Conservation (phyloP, 2,797 vertebrate species). For the Molossus alvarezi region DNA sequence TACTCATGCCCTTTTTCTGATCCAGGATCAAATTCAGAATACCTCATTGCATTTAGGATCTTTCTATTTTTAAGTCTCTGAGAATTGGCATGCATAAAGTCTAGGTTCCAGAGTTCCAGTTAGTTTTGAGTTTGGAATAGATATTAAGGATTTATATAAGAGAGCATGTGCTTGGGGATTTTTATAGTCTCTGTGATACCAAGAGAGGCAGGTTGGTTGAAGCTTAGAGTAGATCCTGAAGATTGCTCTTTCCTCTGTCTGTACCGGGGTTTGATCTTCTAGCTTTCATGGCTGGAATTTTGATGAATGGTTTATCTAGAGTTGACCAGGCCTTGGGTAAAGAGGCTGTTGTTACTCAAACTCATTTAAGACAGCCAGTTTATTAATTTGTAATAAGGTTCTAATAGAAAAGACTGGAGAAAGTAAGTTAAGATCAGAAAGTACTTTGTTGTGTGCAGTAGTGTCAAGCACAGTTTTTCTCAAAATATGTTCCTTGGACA, state of each 20-base stretch:
- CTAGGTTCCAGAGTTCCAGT: not conserved
- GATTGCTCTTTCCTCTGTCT: not conserved
- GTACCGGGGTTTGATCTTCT: too few species aligned
- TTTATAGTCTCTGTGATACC: not conserved
- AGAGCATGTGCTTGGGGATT: not conserved
- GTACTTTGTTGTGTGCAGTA: not conserved
- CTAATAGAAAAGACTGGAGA: too few species aligned
- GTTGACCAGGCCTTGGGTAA: too few species aligned
- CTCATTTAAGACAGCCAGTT: too few species aligned
- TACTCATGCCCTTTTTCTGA: not conserved
- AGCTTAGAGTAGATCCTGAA: not conserved
- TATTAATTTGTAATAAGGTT: too few species aligned
- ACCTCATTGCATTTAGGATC: not conserved
- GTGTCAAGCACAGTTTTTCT: slow-evolving; percentile 7
- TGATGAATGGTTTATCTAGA: too few species aligned
- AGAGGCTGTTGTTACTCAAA: too few species aligned
- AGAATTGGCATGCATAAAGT: not conserved
- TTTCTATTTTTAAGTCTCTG: not conserved
- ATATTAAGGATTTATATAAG: not conserved
- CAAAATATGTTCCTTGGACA: slow-evolving; percentile 33
- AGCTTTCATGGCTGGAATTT: too few species aligned
- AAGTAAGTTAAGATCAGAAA: slow-evolving; percentile 43
- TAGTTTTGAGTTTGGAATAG: not conserved
- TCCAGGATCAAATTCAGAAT: not conserved
- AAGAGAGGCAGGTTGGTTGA: not conserved